Percentiles rank a stretch among this genome's conserved stretches.
phyloP scores from a whole-genome alignment of 2,113 vertebrate genomes.

The Gymnogyps californianus region DNA sequence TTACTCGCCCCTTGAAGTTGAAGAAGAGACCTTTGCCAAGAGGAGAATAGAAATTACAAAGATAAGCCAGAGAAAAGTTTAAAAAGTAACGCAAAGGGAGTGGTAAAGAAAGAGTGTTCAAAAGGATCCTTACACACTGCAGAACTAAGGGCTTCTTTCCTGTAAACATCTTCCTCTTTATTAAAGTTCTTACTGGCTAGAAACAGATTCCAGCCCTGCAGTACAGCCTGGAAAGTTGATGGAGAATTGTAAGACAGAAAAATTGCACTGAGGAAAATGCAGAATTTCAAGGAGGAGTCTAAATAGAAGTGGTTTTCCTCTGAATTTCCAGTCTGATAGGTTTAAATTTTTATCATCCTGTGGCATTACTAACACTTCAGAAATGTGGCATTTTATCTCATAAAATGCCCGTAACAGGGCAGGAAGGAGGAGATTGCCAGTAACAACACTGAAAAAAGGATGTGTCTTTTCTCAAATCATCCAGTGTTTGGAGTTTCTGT shows the following conservation, averaged over 20 bases:
- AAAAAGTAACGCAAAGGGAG: neutral
- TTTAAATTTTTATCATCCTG: neutral
- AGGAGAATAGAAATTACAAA: neutral
- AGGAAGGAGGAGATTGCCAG: neutral
- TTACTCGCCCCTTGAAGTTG: accelerated
- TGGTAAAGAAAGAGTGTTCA: neutral
- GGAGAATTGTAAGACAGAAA: neutral
- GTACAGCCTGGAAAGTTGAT: neutral
- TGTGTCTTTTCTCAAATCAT: neutral
- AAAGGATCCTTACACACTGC: neutral
- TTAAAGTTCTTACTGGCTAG: neutral
- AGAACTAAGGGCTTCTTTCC: neutral
- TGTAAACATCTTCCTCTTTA: neutral
- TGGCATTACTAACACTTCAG: neutral
- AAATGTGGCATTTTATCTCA: neutral
- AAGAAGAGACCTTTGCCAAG: neutral
- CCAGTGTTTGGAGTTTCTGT: neutral
- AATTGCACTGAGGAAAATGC: neutral
- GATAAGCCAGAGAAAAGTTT: neutral
- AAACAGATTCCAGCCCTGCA: neutral
- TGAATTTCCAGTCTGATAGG: neutral
- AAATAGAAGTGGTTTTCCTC: neutral
- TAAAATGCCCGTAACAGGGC: neutral
- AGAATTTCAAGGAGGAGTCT: neutral
- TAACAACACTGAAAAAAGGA: neutral